Evolutionary conservation across 2,797 vertebrate species (phyloP).

Genomic region (Nannoperca australis): DNA sequence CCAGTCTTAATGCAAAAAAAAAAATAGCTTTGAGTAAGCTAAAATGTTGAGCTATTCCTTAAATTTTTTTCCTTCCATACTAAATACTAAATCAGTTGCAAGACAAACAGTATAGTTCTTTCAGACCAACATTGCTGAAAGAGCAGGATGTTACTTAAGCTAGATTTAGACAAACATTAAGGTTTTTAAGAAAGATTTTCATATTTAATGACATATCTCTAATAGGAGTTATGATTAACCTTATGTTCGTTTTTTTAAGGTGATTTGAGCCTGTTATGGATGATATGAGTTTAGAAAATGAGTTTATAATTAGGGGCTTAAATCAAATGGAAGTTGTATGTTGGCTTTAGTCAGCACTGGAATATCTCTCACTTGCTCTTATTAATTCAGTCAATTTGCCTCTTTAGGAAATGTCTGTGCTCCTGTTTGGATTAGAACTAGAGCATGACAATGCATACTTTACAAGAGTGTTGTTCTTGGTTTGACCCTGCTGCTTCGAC

Average conservation of each 20-base stretch:
- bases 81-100: background rate
- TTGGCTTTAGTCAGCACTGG: slow-evolving; percentile 23
- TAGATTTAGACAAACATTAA: slow-evolving; percentile 17
- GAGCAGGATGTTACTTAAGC: slow-evolving; percentile 1
- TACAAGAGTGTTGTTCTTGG: slow-evolving; percentile 8
- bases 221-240: slow-evolving; percentile 6
- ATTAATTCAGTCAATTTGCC: slow-evolving; percentile 29
- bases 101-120: background rate
- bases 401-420: slow-evolving; percentile 50
- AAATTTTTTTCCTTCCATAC: background rate
- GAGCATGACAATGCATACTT: slow-evolving; percentile 30
- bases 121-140: background rate
- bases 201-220: background rate
- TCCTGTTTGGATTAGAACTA: slow-evolving; percentile 39
- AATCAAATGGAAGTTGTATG: slow-evolving; percentile 19
- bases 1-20: background rate
- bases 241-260: slow-evolving; percentile 1
- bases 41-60: background rate
- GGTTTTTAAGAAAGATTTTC: background rate
- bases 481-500: slow-evolving; percentile 39
- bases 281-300: background rate
- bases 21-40: too few relatives aligned
- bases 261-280: slow-evolving; percentile 2
- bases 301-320: slow-evolving; percentile 4
- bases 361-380: slow-evolving; percentile 16